These are phyloP conservation scores for Drosophila atripex DNA, from an alignment of 2,888 invertebrate genomes.

Conservation along the genomic window DNA sequence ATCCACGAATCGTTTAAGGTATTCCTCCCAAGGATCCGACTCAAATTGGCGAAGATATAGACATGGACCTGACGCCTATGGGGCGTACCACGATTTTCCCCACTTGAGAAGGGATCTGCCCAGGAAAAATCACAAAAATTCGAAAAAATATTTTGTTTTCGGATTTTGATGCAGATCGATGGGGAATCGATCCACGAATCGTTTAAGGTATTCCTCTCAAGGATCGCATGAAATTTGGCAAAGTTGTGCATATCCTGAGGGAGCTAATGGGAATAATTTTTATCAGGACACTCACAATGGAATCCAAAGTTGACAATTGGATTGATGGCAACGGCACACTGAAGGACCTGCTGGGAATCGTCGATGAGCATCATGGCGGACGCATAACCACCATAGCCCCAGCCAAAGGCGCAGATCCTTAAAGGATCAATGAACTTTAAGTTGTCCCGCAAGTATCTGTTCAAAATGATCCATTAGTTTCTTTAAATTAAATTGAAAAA, in stretches of 20 bases:
- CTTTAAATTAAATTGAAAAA: background rate
- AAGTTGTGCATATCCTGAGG: no score
- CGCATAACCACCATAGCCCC: conserved; percentile 94
- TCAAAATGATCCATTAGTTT: background rate
- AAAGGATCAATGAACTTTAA: conserved; percentile 92
- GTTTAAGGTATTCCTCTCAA: no score
- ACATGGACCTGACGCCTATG: no score
- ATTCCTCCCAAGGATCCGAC: no score
- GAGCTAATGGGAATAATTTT: background rate
- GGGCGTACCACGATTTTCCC: no score
- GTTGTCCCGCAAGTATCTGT: conserved; percentile 90
- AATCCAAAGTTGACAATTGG: conserved; percentile 94
- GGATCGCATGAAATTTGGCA: no score
- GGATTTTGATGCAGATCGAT: no score
- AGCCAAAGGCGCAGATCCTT: conserved; percentile 93
- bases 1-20: no score
- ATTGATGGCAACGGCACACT: conserved; percentile 93
- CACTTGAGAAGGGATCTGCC: background rate
- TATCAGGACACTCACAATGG: conserved; percentile 87
- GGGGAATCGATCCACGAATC: no score
- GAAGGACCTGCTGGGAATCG: conserved; percentile 90
- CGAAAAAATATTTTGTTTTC: no score
- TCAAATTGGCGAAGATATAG: no score
- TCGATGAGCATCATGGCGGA: conserved; percentile 91
- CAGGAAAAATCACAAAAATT: no score